These are phyloP conservation scores for Dynastes maya DNA, from an alignment of 2,888 invertebrate species.

Conservation along the genomic window DNA sequence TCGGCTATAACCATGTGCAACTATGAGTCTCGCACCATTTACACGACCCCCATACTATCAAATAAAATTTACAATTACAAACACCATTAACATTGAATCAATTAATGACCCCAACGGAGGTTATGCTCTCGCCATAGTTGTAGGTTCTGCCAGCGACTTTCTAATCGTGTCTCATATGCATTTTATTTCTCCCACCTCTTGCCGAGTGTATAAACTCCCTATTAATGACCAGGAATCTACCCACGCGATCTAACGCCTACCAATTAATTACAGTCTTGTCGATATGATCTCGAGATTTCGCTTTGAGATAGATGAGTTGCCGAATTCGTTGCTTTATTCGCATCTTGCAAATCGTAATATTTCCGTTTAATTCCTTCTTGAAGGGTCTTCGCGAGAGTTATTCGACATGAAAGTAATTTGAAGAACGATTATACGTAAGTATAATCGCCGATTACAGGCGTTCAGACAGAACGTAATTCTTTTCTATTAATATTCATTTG, in stretches of 20 bases:
- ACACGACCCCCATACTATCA: too few species aligned
- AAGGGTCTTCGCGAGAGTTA: background rate
- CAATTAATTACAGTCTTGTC: constrained; percentile 39
- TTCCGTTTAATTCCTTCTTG: background rate
- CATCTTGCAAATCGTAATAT: background rate
- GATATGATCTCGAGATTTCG: constrained; percentile 40
- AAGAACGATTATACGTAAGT: background rate
- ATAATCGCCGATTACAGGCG: background rate
- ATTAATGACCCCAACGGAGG: background rate
- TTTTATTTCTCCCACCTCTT: background rate
- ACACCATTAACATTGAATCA: background rate
- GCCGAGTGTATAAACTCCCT: background rate
- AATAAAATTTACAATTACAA: too few species aligned
- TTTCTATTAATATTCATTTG: too few species aligned
- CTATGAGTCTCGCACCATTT: too few species aligned
- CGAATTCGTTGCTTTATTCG: constrained; percentile 18
- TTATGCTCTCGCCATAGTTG: background rate
- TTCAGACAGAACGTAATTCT: background rate
- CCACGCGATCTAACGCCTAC: background rate
- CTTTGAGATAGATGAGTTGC: constrained; percentile 16
- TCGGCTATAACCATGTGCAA: too few species aligned
- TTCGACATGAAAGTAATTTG: background rate
- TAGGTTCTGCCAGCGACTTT: background rate
- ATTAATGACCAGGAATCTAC: constrained; percentile 16
- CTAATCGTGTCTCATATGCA: background rate